Percentiles rank a stretch among this genome's conserved stretches.
Conservation (phyloP, 2,797 vertebrate genomes). For the Chelonia mydas region DNA sequence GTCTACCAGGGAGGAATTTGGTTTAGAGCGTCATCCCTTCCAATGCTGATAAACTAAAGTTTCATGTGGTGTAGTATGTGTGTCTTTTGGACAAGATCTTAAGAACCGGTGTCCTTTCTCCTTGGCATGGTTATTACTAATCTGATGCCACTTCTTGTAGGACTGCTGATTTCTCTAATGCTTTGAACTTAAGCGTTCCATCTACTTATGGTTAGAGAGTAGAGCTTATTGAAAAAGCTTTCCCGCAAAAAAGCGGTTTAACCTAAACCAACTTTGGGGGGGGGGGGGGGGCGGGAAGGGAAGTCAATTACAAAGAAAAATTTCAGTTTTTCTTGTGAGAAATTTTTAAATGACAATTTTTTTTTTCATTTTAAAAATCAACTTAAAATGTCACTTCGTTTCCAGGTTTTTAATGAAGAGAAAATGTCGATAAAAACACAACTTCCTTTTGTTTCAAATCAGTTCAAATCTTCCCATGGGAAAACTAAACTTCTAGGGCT, state of each 20-base stretch:
- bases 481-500: fast-evolving
- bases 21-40: slow-evolving; percentile 33
- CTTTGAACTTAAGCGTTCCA: neutral
- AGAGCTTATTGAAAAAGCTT: neutral
- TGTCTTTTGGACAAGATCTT: slow-evolving; percentile 3
- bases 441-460: neutral
- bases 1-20: neutral
- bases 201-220: neutral
- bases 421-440: neutral
- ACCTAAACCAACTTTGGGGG: neutral
- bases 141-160: neutral
- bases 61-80: slow-evolving; percentile 19
- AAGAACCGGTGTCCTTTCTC: neutral
- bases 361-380: neutral
- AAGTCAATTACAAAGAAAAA: neutral
- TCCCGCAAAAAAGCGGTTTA: neutral
- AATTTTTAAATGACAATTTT: neutral
- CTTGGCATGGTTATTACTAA: neutral
- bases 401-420: neutral
- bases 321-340: neutral
- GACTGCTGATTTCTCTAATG: neutral
- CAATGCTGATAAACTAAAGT: neutral
- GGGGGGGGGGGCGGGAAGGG: too few species aligned
- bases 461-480: fast-evolving
- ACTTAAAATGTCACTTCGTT: neutral